Evolutionary conservation across 2,113 vertebrate genomes (phyloP), one percentile per base, ranked within the genome.

Genomic region (Myotis yumanensis): DNA sequence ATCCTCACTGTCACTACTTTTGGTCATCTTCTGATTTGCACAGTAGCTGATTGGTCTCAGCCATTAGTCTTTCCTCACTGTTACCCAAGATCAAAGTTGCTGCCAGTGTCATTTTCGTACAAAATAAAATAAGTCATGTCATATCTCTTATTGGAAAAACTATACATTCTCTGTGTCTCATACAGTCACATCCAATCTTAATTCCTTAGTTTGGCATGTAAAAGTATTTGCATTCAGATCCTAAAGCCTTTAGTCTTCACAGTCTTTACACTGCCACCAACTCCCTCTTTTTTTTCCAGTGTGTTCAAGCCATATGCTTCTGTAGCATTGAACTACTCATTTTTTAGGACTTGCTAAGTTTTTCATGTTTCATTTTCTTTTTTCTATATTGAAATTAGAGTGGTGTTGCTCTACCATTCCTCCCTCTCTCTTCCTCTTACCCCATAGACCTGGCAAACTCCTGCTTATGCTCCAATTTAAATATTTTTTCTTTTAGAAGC

Each of bases 61-160:
- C 37, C 40, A 23, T 79, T 81, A 35, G 57, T 72, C 54, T 89
- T 82, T 79, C 18, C 16, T 90, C 20, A 16, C 5, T 79, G 11
- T 46, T 81, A 32, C 23, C 22, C 11, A 52, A 79, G 40, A 52
- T 93, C 76, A 32, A 90, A 59, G 52, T 90, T 76, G 28, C 48
- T 97, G 75, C 11, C 64, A 69, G 22, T 82, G 62, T 95, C 11
- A 20, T 73, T 84, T 91, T 97, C n/a, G 59, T 92, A 59, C 32
- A 62, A 81, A 92, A 91, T 59, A 81, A 87, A 91, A 66, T 79
- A 28, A 80, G 15, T 46, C 37, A 46, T 72, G 40, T 51, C 22
- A 4, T 82, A 20, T 86, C 48, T 88, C 81, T 94, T 92, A 75
- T 73, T 72, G 52, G 66, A 87, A 95, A 93, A n/a, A 76, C 75